phyloP scores from a whole-genome alignment of 2,888 invertebrate genomes.

The Notocelia uddmanniana region DNA sequence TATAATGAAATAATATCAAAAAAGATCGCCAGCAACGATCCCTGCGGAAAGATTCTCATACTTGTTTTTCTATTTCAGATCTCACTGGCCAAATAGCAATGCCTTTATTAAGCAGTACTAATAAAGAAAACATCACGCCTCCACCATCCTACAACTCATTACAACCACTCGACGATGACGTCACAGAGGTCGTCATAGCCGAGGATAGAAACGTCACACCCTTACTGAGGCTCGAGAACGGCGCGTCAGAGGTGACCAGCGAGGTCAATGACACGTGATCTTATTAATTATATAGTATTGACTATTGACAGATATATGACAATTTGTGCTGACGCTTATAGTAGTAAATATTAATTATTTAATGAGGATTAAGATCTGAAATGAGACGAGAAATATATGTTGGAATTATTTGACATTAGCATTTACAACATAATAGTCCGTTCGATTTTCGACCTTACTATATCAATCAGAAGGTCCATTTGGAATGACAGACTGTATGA shows the following conservation, averaged over 20 bases:
- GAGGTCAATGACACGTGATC: slow-evolving; percentile 66
- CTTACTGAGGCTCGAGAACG: slow-evolving; percentile 53
- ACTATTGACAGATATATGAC: slow-evolving; percentile 30
- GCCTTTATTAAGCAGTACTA: slow-evolving; percentile 58
- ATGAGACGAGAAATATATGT: neutral
- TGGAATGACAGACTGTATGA: neutral
- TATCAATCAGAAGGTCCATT: neutral
- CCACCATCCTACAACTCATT: slow-evolving; percentile 74
- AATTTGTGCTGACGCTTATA: slow-evolving; percentile 14
- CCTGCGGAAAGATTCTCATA: neutral
- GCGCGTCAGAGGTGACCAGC: slow-evolving; percentile 50
- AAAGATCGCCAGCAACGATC: no score
- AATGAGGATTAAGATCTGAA: neutral
- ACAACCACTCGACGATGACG: slow-evolving; percentile 61
- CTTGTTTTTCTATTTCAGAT: slow-evolving; percentile 60
- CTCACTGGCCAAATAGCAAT: slow-evolving; percentile 73
- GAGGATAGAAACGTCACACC: slow-evolving; percentile 64
- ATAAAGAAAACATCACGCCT: slow-evolving; percentile 60
- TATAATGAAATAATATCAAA: no score
- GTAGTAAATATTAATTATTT: neutral
- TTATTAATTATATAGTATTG: neutral
- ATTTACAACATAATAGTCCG: neutral
- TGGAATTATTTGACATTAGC: neutral
- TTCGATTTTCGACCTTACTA: neutral
- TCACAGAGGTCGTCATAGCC: slow-evolving; percentile 69